phyloP scores from a whole-genome alignment of 1,140 invertebrate genomes.

The Drepana arcuata region DNA sequence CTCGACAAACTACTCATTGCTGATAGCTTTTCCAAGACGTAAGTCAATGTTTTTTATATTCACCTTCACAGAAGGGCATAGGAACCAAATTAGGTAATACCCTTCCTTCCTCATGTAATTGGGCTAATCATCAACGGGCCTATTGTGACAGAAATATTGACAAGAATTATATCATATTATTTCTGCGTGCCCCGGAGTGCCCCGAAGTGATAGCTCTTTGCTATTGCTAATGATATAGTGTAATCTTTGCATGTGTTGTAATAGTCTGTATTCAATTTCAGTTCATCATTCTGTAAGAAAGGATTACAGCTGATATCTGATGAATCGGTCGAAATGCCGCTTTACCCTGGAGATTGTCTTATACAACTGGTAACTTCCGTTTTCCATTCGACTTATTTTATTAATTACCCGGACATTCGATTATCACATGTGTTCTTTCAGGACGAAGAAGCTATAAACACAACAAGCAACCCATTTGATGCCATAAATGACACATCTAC shows the following conservation, averaged over 20 bases:
- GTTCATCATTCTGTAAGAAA: slow-evolving; percentile 84
- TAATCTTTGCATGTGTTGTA: too few relatives aligned
- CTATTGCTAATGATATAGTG: too few relatives aligned
- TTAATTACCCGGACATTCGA: slow-evolving; percentile 1
- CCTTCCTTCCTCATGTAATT: too few relatives aligned
- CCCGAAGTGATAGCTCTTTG: too few relatives aligned
- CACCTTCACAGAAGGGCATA: too few relatives aligned
- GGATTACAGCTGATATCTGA: slow-evolving; percentile 83
- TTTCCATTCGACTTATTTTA: slow-evolving; percentile 4
- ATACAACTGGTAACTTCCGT: slow-evolving; percentile 31
- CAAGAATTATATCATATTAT: too few relatives aligned
- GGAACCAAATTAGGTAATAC: too few relatives aligned
- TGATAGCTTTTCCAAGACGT: slow-evolving; percentile 85
- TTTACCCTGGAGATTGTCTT: slow-evolving; percentile 85
- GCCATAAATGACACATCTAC: slow-evolving; percentile 26
- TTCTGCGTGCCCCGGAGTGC: too few relatives aligned
- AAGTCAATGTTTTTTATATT: too few relatives aligned
- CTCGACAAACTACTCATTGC: slow-evolving; percentile 87
- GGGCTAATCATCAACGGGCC: too few relatives aligned
- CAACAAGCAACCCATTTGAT: slow-evolving; percentile 17
- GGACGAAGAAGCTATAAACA: slow-evolving; percentile 28
- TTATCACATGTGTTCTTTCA: slow-evolving; percentile 14
- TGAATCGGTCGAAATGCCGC: slow-evolving; percentile 77
- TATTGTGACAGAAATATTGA: too few relatives aligned
- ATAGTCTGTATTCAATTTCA: slow-evolving; percentile 53